Evolutionary conservation across 2,888 invertebrate species (phyloP), one percentile per base, ranked within the genome.

Genomic region (Eupsilia transversa): DNA sequence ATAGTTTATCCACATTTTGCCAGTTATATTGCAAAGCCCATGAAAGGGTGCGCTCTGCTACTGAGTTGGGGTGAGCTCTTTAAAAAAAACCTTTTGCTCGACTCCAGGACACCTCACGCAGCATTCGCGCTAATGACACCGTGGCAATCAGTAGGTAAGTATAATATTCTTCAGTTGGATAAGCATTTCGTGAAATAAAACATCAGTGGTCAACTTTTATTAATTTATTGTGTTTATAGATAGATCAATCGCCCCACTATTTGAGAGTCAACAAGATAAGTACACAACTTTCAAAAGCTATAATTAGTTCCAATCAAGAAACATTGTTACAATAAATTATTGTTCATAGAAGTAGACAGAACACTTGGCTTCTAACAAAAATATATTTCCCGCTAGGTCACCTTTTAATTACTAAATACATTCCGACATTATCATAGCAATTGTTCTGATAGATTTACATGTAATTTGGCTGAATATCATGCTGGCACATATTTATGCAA

Each of bases 281-380:
- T 92, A 92, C 91, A 93, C 85, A 86, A 88, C 86, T 89, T 91
- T 89, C 85, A 84, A 91, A 94, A 94, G 94, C 94, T 70, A 82
- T 57, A 66, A 82, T 67, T 75, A 85, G 82, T 81, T 77, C 57
- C 74, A 65, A 77, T 61, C 71, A 79, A 79, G 74, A 82, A 75
- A 78, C 56, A 70, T 73, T 35, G 71, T 83, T 82, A 85, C 70
- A 75, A 66, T 81, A 70, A 74, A 71, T 77, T 79, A 80, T 85
- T 78, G 77, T 77, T 79, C 79, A 43, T 73, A 79, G 41, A 38
- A 80, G 57, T 73, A 72, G 63, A 89, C 86, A 89, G 90, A 91
- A 91, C 89, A 93, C 85, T 91, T 88, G 88, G 91, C 88, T 90
- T 89, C 93, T 94, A 94, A 94, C 93, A 95, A 95, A 95, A 94